Percentiles rank a stretch among this genome's conserved stretches.
These are phyloP conservation scores for Trichacis sp. DNA, from an alignment of 2,888 invertebrate species.

Conservation along the genomic window DNA sequence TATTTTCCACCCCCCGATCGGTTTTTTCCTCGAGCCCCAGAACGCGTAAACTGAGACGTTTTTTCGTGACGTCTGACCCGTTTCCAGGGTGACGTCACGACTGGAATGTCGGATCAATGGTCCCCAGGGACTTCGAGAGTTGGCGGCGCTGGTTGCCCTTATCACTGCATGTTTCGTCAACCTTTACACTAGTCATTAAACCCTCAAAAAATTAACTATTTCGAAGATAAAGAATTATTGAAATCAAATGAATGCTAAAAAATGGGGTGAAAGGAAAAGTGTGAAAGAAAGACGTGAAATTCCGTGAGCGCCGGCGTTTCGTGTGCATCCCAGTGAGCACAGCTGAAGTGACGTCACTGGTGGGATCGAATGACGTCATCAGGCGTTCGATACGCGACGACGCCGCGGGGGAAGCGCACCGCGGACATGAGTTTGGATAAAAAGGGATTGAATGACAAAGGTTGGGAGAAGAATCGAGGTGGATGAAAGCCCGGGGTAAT, in stretches of 20 bases:
- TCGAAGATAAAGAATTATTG: too few species aligned
- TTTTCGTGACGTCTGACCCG: slow-evolving; percentile 57
- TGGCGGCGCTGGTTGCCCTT: slow-evolving; percentile 47
- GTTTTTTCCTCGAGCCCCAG: too few species aligned
- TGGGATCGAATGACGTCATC: slow-evolving; percentile 62
- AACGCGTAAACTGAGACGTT: slow-evolving; percentile 35
- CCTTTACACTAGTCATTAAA: too few species aligned
- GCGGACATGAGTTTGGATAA: slow-evolving; percentile 21
- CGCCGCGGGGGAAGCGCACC: slow-evolving; percentile 14
- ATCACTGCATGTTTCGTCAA: neutral
- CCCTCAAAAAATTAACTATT: too few species aligned
- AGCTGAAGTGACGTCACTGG: slow-evolving; percentile 61
- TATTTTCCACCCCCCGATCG: too few species aligned
- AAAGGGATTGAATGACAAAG: slow-evolving; percentile 17
- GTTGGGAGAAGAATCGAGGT: neutral
- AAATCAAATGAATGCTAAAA: too few species aligned
- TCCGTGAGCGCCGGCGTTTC: too few species aligned
- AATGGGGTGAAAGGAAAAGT: too few species aligned
- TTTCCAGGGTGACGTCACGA: slow-evolving; percentile 57
- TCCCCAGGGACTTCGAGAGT: slow-evolving; percentile 48
- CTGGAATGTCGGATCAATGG: slow-evolving; percentile 61
- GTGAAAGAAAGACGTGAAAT: too few species aligned
- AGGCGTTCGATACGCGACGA: slow-evolving; percentile 59
- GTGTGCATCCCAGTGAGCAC: too few species aligned
- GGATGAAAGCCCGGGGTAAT: slow-evolving; percentile 13